phyloP scores from a whole-genome alignment of 2,113 vertebrate species.

The Malaclemys terrapin region DNA sequence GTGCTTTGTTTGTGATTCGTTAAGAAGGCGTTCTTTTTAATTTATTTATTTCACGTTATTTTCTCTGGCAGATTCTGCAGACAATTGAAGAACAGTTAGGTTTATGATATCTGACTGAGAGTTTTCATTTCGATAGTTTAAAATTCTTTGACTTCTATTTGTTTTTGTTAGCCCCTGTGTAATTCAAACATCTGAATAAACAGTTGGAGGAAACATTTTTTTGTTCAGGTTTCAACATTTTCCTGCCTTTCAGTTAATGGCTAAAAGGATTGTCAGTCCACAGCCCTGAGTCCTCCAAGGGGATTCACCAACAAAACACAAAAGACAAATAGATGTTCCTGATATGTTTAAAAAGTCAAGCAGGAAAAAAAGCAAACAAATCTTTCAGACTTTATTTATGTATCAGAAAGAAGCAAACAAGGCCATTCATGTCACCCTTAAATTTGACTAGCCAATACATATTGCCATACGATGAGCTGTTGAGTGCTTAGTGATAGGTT shows the following conservation, averaged over 20 bases:
- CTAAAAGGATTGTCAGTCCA: background rate
- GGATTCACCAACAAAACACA: background rate
- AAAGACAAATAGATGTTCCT: background rate
- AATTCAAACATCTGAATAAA: background rate
- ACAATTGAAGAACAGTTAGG: background rate
- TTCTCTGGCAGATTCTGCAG: accelerated
- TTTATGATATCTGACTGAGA: background rate
- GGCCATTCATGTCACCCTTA: background rate
- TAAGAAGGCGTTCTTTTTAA: background rate
- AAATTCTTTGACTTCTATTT: background rate
- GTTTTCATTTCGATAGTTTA: background rate
- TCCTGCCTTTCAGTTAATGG: background rate
- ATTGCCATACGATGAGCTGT: background rate
- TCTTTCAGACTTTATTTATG: background rate
- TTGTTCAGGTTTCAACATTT: background rate
- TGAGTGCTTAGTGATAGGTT: background rate
- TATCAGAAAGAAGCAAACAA: background rate
- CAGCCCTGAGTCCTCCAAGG: background rate
- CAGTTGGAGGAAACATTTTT: background rate
- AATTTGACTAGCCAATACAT: background rate
- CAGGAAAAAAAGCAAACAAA: background rate
- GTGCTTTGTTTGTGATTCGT: background rate
- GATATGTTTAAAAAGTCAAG: background rate
- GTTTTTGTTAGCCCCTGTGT: background rate
- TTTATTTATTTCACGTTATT: background rate